Base-by-base conservation (phyloP, 1,140 invertebrate genomes). In the Conus ventricosus region DNA sequence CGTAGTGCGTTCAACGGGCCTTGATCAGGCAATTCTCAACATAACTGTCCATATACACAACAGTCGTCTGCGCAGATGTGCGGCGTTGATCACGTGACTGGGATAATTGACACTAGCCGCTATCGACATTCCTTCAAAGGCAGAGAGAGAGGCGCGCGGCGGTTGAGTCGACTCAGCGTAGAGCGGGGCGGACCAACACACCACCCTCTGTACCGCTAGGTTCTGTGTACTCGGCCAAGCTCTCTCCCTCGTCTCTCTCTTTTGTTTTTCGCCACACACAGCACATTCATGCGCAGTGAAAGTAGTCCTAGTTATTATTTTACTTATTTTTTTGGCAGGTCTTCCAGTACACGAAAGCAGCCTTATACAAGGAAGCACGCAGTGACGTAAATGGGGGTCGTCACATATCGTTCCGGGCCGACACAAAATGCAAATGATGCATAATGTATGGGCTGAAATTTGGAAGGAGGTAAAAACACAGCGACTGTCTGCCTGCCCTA, bases 71-170 rank as follows among this genome's bases (percentile, higher is more conserved):
- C 85, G 85, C 85, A 87, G 85, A 87, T 87, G 85, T 87, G 85
- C 85, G 54, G 85, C 39, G 85, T 53, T 78, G 85, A 71, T 87
- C 85, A 87, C 53, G 85, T 87, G 85, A 87, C 85, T 87, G 71
- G 85, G 85, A 71, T 87, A 87, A 87, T 87, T 87, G 85, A 87
- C 85, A 87, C 85, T 87, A 67, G 85, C 71, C 85, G 67, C 85
- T 87, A 87, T 87, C 85, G 85, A 87, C 85, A 87, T 87, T 87
- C 85, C 85, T 87, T 87, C 85, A 87, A 87, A 87, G 85, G 85
- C 82, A 84, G 20, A 84, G 82, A 84, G 51, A 81, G 85, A 87
- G 85, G 85, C 85, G 85, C 54, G 85, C 85, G 84, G 84, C 54
- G 85, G 5, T 25, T 55, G 85, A 71, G 20, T 75, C 67, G 53